These are phyloP conservation scores for Oenanthe oenanthe DNA, from an alignment of 2,113 vertebrate species.

Conservation along the genomic window DNA sequence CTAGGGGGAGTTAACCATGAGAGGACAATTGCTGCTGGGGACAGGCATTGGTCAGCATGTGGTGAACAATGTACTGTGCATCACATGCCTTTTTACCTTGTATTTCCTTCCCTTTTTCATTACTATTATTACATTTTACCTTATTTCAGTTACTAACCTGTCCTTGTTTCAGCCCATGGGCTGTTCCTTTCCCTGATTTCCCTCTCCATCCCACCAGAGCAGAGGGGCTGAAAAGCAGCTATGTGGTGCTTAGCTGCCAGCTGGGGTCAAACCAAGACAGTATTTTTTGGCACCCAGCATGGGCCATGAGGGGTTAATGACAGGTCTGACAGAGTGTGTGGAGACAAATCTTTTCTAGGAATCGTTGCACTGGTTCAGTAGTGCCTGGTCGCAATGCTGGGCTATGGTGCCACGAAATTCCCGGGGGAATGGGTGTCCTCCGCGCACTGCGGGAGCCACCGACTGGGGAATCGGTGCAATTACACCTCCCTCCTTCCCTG, in stretches of 20 bases:
- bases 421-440: neutral
- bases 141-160: neutral
- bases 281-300: neutral
- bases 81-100: neutral
- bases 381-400: fast-evolving
- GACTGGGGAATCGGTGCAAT: neutral
- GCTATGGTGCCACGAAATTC: neutral
- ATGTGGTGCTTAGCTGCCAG: too few relatives aligned
- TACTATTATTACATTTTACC: neutral
- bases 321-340: neutral
- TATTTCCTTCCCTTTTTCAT: neutral
- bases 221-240: neutral
- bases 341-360: neutral
- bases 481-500: neutral
- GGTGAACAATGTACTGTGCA: neutral
- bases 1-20: neutral
- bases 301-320: neutral
- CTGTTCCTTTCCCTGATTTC: neutral
- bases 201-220: neutral
- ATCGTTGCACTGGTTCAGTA: fast-evolving
- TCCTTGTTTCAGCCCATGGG: neutral
- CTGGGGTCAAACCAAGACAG: neutral
- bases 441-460: neutral
- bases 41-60: fast-evolving
- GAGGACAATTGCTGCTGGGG: neutral